phyloP scores from a whole-genome alignment of 35 echinoderm and acorn worm genomes.

The Apostichopus japonicus region DNA sequence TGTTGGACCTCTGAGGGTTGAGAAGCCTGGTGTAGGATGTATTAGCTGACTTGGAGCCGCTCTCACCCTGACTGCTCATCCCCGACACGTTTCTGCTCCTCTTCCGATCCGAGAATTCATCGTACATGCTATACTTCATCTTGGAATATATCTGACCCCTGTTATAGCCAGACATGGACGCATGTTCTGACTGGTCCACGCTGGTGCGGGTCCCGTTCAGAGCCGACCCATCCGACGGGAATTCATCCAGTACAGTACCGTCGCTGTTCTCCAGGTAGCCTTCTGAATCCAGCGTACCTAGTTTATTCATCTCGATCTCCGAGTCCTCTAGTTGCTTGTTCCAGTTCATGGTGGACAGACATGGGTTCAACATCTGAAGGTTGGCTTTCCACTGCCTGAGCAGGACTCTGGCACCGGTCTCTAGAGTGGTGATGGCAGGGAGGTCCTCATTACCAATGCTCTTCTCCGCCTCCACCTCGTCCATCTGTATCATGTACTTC shows the following conservation, averaged over 20 bases:
- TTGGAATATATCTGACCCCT: slow-evolving; percentile 28
- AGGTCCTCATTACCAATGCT: slow-evolving; percentile 63
- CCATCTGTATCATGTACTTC: slow-evolving; percentile 67
- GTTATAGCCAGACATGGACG: neutral
- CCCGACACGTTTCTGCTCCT: slow-evolving; percentile 25
- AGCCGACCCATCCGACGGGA: slow-evolving; percentile 44
- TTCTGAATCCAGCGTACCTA: slow-evolving; percentile 26
- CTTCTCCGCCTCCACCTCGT: slow-evolving; percentile 74
- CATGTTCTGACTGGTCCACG: slow-evolving; percentile 13
- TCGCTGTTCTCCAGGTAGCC: neutral
- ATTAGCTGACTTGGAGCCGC: neutral
- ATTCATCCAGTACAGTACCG: slow-evolving; percentile 9
- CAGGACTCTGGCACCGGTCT: slow-evolving; percentile 81
- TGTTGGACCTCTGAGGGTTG: neutral
- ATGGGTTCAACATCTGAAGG: slow-evolving; percentile 58
- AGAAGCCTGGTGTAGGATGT: slow-evolving; percentile 24
- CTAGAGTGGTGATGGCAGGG: slow-evolving; percentile 72
- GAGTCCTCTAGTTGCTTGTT: neutral
- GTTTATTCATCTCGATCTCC: slow-evolving; percentile 1
- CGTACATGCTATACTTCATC: slow-evolving; percentile 76
- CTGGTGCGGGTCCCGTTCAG: slow-evolving; percentile 15
- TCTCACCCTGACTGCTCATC: slow-evolving; percentile 1
- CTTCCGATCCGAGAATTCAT: slow-evolving; percentile 76
- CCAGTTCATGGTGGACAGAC: slow-evolving; percentile 50
- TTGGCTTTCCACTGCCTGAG: slow-evolving; percentile 89